Evolutionary conservation across 53 echinoderm and acorn worm species (phyloP), one percentile per base, ranked within the genome.

Genomic region (Glandiceps talaboti): DNA sequence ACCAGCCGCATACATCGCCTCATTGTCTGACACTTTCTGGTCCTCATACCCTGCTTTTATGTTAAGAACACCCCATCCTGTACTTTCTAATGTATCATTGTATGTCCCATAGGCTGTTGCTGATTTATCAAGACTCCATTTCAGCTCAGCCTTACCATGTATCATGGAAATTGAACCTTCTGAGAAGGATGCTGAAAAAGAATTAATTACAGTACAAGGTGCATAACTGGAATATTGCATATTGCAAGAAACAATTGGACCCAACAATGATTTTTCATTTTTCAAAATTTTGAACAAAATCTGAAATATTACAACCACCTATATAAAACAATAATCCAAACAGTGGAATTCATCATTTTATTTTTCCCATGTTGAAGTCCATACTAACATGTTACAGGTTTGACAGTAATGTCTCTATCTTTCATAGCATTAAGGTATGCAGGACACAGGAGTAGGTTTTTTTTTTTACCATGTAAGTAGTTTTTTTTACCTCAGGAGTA

Each of bases 31-130:
- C 14, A 84, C 73, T n/a, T 73, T 28, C 30, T 33, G 27, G 1
- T 80, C 80, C 1, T 85, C 82, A 76, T 83, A 84, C 27, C 90
- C 90, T 30, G 90, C 88, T 74, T 85, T 88, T 31, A 95, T 45
- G 76, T 95, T 77, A 30, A 95, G 85, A 26, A 88, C 90, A 27
- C 95, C 89, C 95, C 95, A 95, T 77, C 95, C 95, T 0, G 95
- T 88, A 28, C 81, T 77, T 14, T 84, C 31, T 25, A 88, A 80
- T 30, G 92, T 88, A 81, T 95, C 90, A 75, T 95, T 92, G 75
- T 87, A 95, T 32, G 83, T 79, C 14, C 92, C 95, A 32, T 90
- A 86, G 1, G 95, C 95, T 32, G 90, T 45, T 10, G 86, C 85
- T 14, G 33, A 74, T 30, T 88, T 83, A 81, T 94, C 90, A 33